Percentiles rank a stretch among this genome's conserved stretches.
Evolutionary conservation across 2,797 vertebrate genomes (phyloP).

Genomic region (Hoplostethus mediterraneus): DNA sequence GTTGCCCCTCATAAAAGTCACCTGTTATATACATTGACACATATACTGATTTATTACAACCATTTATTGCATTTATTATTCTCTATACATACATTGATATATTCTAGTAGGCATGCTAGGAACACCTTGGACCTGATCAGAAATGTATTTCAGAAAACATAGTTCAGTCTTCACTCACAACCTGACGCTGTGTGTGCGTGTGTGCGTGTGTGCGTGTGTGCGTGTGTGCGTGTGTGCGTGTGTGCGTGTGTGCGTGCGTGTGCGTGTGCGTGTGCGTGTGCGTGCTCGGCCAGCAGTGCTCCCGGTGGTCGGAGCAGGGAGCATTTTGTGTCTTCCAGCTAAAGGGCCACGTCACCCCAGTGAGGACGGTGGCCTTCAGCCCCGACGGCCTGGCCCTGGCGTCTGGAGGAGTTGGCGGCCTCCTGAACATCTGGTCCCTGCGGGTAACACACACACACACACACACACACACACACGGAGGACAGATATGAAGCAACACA

Average conservation of each 20-base stretch:
- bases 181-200: constrained; percentile 3
- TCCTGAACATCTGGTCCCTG: constrained; percentile 98
- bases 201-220: no score
- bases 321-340: constrained; percentile 91
- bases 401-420: constrained; percentile 94
- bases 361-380: constrained; percentile 92
- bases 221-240: no score
- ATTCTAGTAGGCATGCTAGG: no score
- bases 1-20: no score
- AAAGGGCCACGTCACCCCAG: constrained; percentile 94
- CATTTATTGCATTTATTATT: no score
- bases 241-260: background rate
- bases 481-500: background rate
- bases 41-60: no score
- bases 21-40: no score
- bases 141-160: no score
- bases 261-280: no score
- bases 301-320: constrained; percentile 66
- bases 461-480: constrained; percentile 19
- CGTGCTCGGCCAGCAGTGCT: constrained; percentile 46
- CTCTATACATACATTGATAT: no score
- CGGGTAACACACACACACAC: constrained; percentile 75
- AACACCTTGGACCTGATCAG: no score
- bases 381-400: constrained; percentile 93
- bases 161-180: background rate